Conservation (phyloP, 1,140 invertebrate genomes). For the Hermatobates lingyangjiaoensis region DNA sequence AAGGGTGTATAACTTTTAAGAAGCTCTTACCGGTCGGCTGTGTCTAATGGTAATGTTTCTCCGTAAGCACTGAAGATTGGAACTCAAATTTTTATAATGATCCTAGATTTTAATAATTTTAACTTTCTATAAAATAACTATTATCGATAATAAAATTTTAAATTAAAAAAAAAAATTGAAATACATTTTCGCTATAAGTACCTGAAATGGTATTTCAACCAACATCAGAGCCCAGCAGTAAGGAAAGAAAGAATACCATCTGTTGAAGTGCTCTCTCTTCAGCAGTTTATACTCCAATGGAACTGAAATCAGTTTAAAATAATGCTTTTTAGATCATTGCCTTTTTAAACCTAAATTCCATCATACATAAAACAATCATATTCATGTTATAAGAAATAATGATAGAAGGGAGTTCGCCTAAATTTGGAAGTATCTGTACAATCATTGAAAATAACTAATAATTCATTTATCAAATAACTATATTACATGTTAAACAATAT, state of each 20-base stretch:
- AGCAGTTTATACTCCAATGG: constrained; percentile 71
- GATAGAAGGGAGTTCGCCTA: constrained; percentile 3
- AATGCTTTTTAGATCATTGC: background rate
- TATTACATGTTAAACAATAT: too few species aligned
- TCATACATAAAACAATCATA: constrained; percentile 4
- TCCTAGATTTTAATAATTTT: background rate
- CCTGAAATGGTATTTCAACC: constrained; percentile 86
- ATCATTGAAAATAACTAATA: too few species aligned
- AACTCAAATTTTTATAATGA: background rate
- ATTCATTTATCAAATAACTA: too few species aligned
- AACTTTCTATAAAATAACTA: background rate
- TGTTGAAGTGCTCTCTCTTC: constrained; percentile 77
- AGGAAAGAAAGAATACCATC: constrained; percentile 79
- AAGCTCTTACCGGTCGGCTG: background rate
- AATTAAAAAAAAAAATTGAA: background rate
- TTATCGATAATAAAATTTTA: background rate
- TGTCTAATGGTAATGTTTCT: background rate
- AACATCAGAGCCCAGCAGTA: constrained; percentile 77
- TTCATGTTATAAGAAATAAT: constrained; percentile 10
- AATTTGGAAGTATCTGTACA: constrained; percentile 4
- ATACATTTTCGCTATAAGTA: constrained; percentile 25
- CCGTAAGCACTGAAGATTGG: background rate
- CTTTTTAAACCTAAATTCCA: background rate
- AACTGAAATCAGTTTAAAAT: too few species aligned
- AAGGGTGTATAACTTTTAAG: too few species aligned